Conservation (phyloP, 1,140 invertebrate species). For the Apocrypta bakeri region DNA sequence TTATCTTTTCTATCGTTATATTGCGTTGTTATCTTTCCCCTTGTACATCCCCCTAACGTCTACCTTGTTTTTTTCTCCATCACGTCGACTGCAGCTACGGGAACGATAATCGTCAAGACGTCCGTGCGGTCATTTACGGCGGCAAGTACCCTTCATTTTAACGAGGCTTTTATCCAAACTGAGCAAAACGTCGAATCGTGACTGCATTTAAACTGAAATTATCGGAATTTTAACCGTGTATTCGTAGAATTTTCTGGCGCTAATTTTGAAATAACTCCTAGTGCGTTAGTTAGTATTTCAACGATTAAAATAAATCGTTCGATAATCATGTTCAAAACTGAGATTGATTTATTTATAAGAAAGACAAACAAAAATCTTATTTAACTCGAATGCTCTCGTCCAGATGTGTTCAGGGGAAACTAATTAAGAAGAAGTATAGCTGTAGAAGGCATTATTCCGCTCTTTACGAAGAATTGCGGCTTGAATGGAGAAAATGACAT, state of each 20-base stretch:
- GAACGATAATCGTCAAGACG: constrained; percentile 30
- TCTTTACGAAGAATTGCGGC: neutral
- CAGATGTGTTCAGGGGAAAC: no score
- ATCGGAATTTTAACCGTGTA: neutral
- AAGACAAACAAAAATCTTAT: no score
- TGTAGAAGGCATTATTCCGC: neutral
- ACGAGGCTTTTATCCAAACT: constrained; percentile 17
- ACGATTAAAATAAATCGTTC: no score
- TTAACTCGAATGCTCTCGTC: no score
- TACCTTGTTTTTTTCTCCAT: neutral
- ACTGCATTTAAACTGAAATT: neutral
- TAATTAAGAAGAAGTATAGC: no score
- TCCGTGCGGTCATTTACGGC: neutral
- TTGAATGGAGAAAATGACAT: neutral
- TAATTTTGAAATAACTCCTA: neutral
- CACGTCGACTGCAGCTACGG: constrained; percentile 16
- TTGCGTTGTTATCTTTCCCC: neutral
- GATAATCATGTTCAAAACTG: no score
- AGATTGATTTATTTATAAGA: no score
- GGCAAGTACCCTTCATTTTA: constrained; percentile 5
- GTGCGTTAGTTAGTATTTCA: no score
- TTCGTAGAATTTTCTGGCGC: neutral
- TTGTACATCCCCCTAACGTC: neutral
- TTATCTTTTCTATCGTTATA: neutral
- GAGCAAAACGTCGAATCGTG: neutral